Evolutionary conservation across 2,888 invertebrate genomes (phyloP).

Genomic region (Lasioglossum pauxillum): DNA sequence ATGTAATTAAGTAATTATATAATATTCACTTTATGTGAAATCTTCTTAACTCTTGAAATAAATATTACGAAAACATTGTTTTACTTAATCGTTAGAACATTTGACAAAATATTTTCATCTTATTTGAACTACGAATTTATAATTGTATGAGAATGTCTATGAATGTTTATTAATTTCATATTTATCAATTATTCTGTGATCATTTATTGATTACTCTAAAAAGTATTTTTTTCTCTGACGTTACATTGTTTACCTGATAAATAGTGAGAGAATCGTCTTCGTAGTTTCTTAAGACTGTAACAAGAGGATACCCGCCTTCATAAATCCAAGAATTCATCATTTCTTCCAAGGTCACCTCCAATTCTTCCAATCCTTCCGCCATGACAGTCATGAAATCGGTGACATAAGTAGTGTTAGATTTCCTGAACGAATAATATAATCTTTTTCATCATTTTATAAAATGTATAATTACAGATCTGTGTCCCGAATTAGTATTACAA

Average conservation of each 20-base stretch:
- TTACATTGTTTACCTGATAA: slow-evolving; percentile 72
- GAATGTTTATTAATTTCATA: not conserved
- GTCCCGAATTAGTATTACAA: not conserved
- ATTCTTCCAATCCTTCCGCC: slow-evolving; percentile 69
- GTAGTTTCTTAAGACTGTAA: slow-evolving; percentile 78
- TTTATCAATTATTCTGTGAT: not conserved
- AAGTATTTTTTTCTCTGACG: not conserved
- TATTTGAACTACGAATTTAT: not conserved
- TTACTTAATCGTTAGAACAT: not conserved
- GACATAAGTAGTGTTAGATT: slow-evolving; percentile 67
- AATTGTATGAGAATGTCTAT: not conserved
- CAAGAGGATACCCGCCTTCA: slow-evolving; percentile 79
- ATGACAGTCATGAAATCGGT: slow-evolving; percentile 73
- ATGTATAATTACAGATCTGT: not conserved
- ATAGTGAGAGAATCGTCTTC: slow-evolving; percentile 68
- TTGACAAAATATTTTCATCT: not conserved
- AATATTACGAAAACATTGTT: not conserved
- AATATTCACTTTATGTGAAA: not conserved
- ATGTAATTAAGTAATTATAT: not conserved
- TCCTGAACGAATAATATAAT: slow-evolving; percentile 65
- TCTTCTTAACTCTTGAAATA: not conserved
- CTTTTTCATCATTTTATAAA: not conserved
- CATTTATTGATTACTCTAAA: not conserved
- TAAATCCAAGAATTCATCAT: slow-evolving; percentile 75
- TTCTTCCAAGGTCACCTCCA: slow-evolving; percentile 68